Evolutionary conservation across 92 coral and sea anemone species (phyloP), one percentile per base, ranked within the genome.

Genomic region (Phenganax marumi): DNA sequence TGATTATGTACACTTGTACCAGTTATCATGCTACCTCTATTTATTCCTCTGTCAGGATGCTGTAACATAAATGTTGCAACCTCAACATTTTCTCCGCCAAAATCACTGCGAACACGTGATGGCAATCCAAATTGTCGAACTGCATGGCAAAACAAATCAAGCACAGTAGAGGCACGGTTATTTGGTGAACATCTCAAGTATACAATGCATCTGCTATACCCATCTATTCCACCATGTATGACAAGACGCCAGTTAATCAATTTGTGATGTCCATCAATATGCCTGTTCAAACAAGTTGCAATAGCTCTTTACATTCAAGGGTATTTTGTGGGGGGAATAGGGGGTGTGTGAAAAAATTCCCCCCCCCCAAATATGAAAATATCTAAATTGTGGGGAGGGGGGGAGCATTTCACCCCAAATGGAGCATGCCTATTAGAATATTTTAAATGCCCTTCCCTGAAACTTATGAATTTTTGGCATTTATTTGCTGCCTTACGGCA

Each of bases 11-110:
- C 77, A 72, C 77, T 77, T 3, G 62, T 77, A 0, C 69, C 81
- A 12, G 81, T 77, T 13, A 77, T 77, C 81, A 77, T 77, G 81
- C 81, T 77, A 6, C 81, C 81, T 57, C 81, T 24, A 26, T 75
- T 75, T 6, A 12, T 75, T 7, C 66, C 80, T 55, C 80, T 51
- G 22, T 75, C 80, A 51, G 65, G 80, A 26, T 75, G 80, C 24
- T 77, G 68, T 43, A 77, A 47, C 81, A 77, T 57, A 53, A 48
- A 80, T 66, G 50, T 64, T 8, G 76, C 84, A 7, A 80, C 84
- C 50, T 66, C 75, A 9, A 64, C 73, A 68, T 22, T 80, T 50
- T 80, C 84, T 10, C 49, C 50, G n/a, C 84, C 84, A 16, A 80
- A 54, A 80, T 80, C 76, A 12, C 48, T 9, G 22, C 84, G 26